Percentiles rank a stretch among this genome's conserved stretches.
These are phyloP conservation scores for Okapia johnstoni DNA, from an alignment of 2,113 vertebrate species.

Conservation along the genomic window DNA sequence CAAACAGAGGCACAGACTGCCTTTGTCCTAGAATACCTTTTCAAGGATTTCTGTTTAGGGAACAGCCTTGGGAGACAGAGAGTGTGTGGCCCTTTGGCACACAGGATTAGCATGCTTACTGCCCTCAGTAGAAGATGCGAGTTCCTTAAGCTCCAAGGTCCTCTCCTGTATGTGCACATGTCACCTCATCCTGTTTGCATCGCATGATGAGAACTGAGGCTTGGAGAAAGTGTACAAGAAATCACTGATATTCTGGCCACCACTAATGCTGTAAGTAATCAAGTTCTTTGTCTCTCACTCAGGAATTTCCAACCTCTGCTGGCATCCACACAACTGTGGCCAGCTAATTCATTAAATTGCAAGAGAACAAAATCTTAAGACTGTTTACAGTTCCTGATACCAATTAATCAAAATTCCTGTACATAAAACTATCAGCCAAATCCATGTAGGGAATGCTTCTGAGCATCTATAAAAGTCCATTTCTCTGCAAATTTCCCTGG, in stretches of 20 bases:
- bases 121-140: neutral
- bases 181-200: neutral
- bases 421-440: neutral
- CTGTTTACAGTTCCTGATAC: neutral
- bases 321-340: neutral
- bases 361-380: neutral
- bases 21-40: neutral
- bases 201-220: neutral
- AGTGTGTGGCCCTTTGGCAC: fast-evolving
- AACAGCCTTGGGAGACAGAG: neutral
- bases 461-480: constrained; percentile 17
- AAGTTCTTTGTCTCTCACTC: neutral
- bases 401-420: constrained; percentile 23
- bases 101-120: neutral
- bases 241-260: neutral
- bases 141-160: neutral
- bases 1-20: neutral
- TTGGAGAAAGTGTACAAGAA: neutral
- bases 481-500: constrained; percentile 18
- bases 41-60: neutral
- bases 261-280: neutral
- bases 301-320: neutral
- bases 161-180: neutral
- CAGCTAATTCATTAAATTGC: neutral
- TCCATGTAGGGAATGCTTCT: neutral